phyloP scores from a whole-genome alignment of 2,797 vertebrate genomes.

The Sparus aurata region DNA sequence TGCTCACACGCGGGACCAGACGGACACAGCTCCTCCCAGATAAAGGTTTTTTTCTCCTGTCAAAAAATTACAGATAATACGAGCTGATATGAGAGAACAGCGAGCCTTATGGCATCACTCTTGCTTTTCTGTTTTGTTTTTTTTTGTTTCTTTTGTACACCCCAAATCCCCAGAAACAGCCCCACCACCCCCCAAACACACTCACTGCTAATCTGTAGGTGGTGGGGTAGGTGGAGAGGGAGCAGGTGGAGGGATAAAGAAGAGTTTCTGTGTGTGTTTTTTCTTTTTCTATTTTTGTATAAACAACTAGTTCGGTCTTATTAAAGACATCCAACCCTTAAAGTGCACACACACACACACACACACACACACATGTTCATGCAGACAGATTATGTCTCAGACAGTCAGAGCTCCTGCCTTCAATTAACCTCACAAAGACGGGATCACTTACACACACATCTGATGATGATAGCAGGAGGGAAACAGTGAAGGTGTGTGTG shows the following conservation, averaged over 20 bases:
- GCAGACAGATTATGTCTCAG: conserved; percentile 80
- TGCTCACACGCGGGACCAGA: conserved; percentile 37
- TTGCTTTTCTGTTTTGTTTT: conserved; percentile 51
- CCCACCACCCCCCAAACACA: conserved; percentile 43
- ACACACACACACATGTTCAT: conserved; percentile 42
- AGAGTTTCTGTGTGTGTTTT: conserved; percentile 60
- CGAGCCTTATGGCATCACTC: conserved; percentile 75
- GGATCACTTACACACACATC: conserved; percentile 76
- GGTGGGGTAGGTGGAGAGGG: conserved; percentile 65
- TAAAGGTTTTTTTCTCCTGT: conserved; percentile 82
- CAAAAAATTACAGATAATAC: conserved; percentile 81
- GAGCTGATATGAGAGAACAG: conserved; percentile 81
- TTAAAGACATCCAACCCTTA: conserved; percentile 64
- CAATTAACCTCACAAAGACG: conserved; percentile 85
- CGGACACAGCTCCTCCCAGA: conserved; percentile 72
- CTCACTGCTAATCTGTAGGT: conserved; percentile 70
- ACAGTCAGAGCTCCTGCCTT: conserved; percentile 81
- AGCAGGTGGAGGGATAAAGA: conserved; percentile 73
- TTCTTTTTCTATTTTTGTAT: conserved; percentile 69
- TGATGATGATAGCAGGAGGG: conserved; percentile 67
- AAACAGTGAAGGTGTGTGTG: conserved; percentile 29
- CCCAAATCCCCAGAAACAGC: conserved; percentile 68
- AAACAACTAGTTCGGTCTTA: conserved; percentile 67
- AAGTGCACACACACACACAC: conserved; percentile 29
- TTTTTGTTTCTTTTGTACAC: conserved; percentile 78